phyloP scores from a whole-genome alignment of 1,140 invertebrate species.

The Helicoverpa armigera region DNA sequence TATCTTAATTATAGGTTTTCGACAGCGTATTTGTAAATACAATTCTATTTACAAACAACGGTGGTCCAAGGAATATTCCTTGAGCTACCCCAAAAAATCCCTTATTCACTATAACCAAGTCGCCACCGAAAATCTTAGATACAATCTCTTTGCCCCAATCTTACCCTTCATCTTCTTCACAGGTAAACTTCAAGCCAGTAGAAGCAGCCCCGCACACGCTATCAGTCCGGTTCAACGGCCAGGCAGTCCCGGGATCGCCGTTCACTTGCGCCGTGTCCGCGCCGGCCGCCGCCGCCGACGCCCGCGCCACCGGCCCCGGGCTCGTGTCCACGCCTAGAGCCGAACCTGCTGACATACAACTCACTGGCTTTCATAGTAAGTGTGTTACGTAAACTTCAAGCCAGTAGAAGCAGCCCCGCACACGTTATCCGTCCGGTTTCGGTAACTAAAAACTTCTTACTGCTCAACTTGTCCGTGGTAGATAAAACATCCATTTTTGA shows the following conservation, averaged over 20 bases:
- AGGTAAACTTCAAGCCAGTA: constrained; percentile 98
- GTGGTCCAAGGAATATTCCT: too few relatives aligned
- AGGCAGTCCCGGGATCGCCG: constrained; percentile 97
- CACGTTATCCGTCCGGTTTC: constrained; percentile 96
- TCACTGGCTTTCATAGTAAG: constrained; percentile 86
- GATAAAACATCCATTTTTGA: too few relatives aligned
- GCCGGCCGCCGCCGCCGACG: constrained; percentile 73
- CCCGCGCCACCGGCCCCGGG: constrained; percentile 87
- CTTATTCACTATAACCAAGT: too few relatives aligned
- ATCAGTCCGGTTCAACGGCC: constrained; percentile 98
- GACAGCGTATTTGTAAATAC: too few relatives aligned
- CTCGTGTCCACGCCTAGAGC: constrained; percentile 88
- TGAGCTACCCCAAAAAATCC: too few relatives aligned
- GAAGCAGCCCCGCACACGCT: constrained; percentile 95
- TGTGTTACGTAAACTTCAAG: constrained; percentile 95
- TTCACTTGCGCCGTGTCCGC: constrained; percentile 93
- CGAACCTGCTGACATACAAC: constrained; percentile 86
- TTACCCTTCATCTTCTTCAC: not conserved
- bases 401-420: constrained; percentile 96
- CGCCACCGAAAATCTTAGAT: too few relatives aligned
- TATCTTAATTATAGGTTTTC: too few relatives aligned
- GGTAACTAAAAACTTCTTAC: too few relatives aligned
- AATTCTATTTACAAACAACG: too few relatives aligned
- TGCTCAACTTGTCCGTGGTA: too few relatives aligned
- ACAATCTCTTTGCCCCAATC: not conserved